Percentiles rank a stretch among this genome's conserved stretches.
Conservation (phyloP, 2,113 vertebrate genomes). For the Trichomycterus rosablanca region DNA sequence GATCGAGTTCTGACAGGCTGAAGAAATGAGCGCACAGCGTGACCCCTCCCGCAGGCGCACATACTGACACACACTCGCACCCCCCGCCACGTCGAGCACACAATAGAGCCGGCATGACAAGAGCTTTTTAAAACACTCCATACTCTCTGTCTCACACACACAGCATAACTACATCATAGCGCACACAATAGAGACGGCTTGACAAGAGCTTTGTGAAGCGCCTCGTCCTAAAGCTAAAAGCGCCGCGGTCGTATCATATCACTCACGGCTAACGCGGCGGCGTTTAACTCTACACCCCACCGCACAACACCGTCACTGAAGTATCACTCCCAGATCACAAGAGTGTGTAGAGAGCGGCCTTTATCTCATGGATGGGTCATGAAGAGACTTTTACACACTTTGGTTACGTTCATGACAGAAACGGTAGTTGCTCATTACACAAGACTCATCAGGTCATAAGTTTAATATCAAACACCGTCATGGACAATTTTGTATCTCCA, state of each 20-base stretch:
- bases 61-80: slow-evolving; percentile 23
- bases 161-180: slow-evolving; percentile 47
- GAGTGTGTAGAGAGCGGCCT: background rate
- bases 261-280: slow-evolving; percentile 14
- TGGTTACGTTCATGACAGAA: no score
- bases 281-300: background rate
- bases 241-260: slow-evolving; percentile 14
- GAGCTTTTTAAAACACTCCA: slow-evolving; percentile 71
- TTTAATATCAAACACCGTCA: no score
- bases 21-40: slow-evolving; percentile 72
- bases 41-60: slow-evolving; percentile 45
- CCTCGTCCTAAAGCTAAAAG: slow-evolving; percentile 3
- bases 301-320: background rate
- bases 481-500: no score
- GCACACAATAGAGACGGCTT: slow-evolving; percentile 29
- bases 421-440: no score
- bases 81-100: slow-evolving; percentile 57
- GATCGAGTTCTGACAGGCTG: slow-evolving; percentile 77
- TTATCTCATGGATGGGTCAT: no score
- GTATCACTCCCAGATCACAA: background rate
- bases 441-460: no score
- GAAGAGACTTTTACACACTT: no score
- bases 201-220: slow-evolving; percentile 36
- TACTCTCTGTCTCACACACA: slow-evolving; percentile 47
- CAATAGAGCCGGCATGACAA: slow-evolving; percentile 64